A percentile compares a stretch with the other conserved stretches of the same genome.
Evolutionary conservation across 2,797 vertebrate species (phyloP).

Genomic region (Etheostoma perlongum): DNA sequence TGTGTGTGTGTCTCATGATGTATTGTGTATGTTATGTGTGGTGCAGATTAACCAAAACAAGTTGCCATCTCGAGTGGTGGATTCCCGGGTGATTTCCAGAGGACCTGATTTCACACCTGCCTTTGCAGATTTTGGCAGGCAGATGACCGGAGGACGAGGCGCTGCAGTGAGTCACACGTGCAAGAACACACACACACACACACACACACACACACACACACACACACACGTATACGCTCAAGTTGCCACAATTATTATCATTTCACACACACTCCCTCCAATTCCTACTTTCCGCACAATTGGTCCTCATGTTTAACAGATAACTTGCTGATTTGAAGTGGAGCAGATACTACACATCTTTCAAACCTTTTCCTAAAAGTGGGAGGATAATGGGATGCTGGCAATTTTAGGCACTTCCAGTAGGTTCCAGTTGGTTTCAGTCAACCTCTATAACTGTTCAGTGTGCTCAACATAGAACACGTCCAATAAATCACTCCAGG

Average conservation of each 20-base stretch:
- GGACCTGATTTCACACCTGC: constrained; percentile 98
- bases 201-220: background rate
- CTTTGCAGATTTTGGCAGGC: constrained; percentile 96
- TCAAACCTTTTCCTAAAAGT: background rate
- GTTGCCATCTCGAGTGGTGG: constrained; percentile 88
- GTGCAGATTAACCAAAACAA: constrained; percentile 95
- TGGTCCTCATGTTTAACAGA: background rate
- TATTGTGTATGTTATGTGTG: constrained; percentile 25
- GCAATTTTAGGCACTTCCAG: background rate
- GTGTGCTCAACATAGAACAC: background rate
- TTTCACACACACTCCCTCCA: constrained; percentile 3
- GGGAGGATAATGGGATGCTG: background rate
- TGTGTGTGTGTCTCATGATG: constrained; percentile 1
- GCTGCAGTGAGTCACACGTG: constrained; percentile 87
- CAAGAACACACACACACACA: background rate
- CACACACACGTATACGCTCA: background rate
- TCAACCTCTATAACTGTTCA: background rate
- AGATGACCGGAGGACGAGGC: constrained; percentile 88
- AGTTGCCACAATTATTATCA: constrained; percentile 30
- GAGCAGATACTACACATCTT: background rate
- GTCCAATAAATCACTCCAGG: background rate
- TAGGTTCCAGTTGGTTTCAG: constrained; percentile 8
- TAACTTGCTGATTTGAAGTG: background rate
- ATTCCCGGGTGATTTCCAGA: constrained; percentile 93
- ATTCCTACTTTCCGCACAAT: background rate